Conservation (phyloP, 2,888 invertebrate genomes). For the Hypena proboscidalis region DNA sequence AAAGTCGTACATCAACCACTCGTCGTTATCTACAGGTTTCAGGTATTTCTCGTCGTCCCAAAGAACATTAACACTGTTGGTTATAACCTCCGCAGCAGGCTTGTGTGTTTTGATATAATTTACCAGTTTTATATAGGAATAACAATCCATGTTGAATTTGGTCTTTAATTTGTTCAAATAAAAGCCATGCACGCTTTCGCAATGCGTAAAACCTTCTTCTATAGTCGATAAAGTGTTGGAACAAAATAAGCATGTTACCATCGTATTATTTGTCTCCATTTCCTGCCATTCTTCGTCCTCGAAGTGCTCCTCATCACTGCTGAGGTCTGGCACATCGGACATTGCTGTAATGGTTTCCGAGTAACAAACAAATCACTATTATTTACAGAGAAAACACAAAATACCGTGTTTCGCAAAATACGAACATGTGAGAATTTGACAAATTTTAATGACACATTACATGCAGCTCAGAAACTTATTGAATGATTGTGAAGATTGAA, state of each 20-base stretch:
- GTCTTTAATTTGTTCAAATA: conserved; percentile 87
- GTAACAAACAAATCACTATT: not conserved
- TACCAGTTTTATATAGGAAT: conserved; percentile 92
- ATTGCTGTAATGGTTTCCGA: conserved; percentile 45
- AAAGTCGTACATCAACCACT: conserved; percentile 93
- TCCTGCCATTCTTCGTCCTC: conserved; percentile 82
- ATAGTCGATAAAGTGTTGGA: conserved; percentile 84
- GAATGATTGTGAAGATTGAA: conserved; percentile 16
- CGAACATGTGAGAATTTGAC: conserved; percentile 45
- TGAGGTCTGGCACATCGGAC: conserved; percentile 80
- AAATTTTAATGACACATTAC: too few species aligned
- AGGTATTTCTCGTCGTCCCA: conserved; percentile 93
- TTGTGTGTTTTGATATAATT: conserved; percentile 91
- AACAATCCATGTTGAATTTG: conserved; percentile 91
- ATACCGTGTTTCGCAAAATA: conserved; percentile 13
- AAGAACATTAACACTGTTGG: conserved; percentile 76
- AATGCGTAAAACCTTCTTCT: conserved; percentile 88
- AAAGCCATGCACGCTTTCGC: conserved; percentile 87
- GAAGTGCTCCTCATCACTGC: conserved; percentile 79
- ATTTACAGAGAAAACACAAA: conserved; percentile 7
- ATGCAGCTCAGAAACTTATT: not conserved
- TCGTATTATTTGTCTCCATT: conserved; percentile 72
- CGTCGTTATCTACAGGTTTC: conserved; percentile 91
- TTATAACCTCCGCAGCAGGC: conserved; percentile 83
- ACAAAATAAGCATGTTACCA: conserved; percentile 90